Conservation (phyloP, 2,888 invertebrate species). For the Lutraria lutraria region DNA sequence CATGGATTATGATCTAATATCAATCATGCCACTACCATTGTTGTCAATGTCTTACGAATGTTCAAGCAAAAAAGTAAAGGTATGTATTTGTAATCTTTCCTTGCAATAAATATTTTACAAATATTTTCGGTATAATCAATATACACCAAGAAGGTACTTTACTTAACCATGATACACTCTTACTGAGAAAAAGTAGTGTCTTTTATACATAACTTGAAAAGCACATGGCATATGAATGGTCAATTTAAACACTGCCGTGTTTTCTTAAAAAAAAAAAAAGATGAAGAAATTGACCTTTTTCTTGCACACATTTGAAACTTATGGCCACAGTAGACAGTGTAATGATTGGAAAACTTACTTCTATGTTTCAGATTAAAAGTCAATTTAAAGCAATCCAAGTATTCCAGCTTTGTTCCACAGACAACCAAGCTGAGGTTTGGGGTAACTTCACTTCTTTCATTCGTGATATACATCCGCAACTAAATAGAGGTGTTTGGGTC, state of each 20-base stretch:
- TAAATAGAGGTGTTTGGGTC: background rate
- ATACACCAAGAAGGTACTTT: too few species aligned
- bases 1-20: conserved; percentile 40
- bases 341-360: background rate
- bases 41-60: conserved; percentile 25
- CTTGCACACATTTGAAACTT: too few species aligned
- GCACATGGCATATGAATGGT: too few species aligned
- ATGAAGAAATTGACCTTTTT: too few species aligned
- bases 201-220: too few species aligned
- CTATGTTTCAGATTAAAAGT: conserved; percentile 17
- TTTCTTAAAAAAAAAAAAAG: too few species aligned
- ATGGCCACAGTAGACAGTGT: background rate
- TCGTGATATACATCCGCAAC: background rate
- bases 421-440: conserved; percentile 24
- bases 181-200: too few species aligned
- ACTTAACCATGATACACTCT: too few species aligned
- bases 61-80: conserved; percentile 15
- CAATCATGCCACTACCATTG: conserved; percentile 24
- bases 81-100: background rate
- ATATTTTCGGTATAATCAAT: too few species aligned
- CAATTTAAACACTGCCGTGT: too few species aligned
- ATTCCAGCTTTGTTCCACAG: conserved; percentile 17
- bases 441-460: conserved; percentile 4
- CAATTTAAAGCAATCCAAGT: conserved; percentile 29
- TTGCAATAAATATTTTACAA: too few species aligned